A percentile compares a stretch with the other conserved stretches of the same genome.
These are phyloP conservation scores for Drosophila kokeensis DNA, from an alignment of 2,888 invertebrate species.

Conservation along the genomic window DNA sequence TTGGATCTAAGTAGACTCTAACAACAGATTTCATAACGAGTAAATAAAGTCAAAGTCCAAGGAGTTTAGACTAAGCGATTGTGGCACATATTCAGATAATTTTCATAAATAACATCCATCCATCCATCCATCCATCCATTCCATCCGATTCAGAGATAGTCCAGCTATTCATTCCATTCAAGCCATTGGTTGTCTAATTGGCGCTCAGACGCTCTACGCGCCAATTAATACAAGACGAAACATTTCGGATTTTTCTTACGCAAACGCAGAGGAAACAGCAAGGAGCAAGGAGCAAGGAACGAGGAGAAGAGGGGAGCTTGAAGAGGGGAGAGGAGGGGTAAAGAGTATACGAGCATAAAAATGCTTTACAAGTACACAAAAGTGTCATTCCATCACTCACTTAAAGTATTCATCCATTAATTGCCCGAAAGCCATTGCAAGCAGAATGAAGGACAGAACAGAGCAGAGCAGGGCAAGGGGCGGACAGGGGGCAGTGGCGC, in stretches of 20 bases:
- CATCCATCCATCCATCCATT: constrained; percentile 23
- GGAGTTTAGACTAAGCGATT: constrained; percentile 28
- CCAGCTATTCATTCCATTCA: constrained; percentile 30
- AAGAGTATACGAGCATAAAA: constrained; percentile 66
- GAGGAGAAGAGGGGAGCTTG: neutral
- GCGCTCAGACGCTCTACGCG: constrained; percentile 46
- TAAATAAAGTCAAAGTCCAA: neutral
- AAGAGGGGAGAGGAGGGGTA: neutral
- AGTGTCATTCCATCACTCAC: constrained; percentile 84
- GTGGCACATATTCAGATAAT: constrained; percentile 58
- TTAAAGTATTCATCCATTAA: constrained; percentile 84
- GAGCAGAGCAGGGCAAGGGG: constrained; percentile 14
- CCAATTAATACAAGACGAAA: constrained; percentile 66
- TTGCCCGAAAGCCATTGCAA: constrained; percentile 82
- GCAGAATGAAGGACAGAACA: constrained; percentile 16
- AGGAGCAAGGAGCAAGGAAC: neutral
- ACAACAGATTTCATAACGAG: neutral
- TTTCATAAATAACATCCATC: constrained; percentile 65
- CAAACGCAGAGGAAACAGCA: constrained; percentile 1
- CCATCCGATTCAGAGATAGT: constrained; percentile 5
- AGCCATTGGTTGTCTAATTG: constrained; percentile 60
- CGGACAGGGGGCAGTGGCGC: neutral
- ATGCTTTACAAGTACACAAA: constrained; percentile 81
- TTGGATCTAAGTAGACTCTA: neutral
- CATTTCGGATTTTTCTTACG: constrained; percentile 62